These are phyloP conservation scores for Luscinia megarhynchos DNA, from an alignment of 2,797 vertebrate genomes.

Conservation along the genomic window DNA sequence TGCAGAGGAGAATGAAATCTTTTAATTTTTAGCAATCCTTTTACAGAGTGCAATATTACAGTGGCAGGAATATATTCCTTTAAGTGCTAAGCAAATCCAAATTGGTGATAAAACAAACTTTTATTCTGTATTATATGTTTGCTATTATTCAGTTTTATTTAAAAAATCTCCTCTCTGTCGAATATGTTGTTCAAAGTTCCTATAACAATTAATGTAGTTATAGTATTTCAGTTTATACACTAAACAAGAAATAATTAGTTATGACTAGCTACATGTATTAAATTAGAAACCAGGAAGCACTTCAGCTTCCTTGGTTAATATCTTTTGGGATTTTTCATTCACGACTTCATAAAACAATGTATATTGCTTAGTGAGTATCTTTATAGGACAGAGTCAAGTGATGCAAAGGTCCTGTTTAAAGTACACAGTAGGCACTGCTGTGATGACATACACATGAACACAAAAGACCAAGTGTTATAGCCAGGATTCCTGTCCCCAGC, in stretches of 20 bases:
- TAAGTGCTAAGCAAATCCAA: conserved; percentile 34
- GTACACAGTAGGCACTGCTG: not conserved
- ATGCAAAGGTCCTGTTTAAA: not conserved
- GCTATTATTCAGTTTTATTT: not conserved
- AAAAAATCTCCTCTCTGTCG: not conserved
- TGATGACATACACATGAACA: not conserved
- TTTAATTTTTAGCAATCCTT: conserved; percentile 51
- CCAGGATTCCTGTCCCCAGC: not conserved
- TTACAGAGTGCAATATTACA: conserved; percentile 19
- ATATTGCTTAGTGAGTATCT: not conserved
- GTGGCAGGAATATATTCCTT: not conserved
- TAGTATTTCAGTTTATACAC: not conserved
- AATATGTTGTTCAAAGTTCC: not conserved
- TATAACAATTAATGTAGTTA: not conserved
- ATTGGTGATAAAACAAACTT: not conserved
- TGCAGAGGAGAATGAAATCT: conserved; percentile 26
- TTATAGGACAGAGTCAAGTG: not conserved
- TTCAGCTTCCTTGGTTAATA: not conserved
- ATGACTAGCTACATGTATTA: not conserved
- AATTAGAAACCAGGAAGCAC: not conserved
- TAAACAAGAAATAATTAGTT: not conserved
- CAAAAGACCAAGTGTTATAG: not conserved
- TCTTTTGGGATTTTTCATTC: not conserved
- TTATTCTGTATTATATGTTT: not conserved
- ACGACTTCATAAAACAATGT: not conserved